Evolutionary conservation across 2,113 vertebrate genomes (phyloP).

Genomic region (Pyxicephalus adspersus): DNA sequence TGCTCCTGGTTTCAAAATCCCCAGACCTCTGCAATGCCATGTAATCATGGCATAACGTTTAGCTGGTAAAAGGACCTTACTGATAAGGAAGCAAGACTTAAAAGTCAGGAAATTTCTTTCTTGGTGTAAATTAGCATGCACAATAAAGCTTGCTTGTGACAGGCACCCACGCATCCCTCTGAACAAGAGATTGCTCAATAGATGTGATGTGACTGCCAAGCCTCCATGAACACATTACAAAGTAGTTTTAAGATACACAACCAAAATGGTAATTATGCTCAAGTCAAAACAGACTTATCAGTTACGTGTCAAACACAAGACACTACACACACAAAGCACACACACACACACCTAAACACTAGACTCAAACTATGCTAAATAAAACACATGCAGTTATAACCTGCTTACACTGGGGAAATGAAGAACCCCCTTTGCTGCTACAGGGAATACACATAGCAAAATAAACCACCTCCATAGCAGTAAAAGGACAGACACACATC

Average conservation of each 20-base stretch:
- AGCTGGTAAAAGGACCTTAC: neutral
- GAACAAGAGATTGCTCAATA: constrained; percentile 39
- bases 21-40: too few species aligned
- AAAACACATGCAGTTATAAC: constrained; percentile 50
- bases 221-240: constrained; percentile 26
- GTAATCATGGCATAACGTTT: too few species aligned
- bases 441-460: neutral
- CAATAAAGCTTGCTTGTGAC: constrained; percentile 37
- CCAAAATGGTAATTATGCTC: constrained; percentile 13
- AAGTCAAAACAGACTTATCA: constrained; percentile 31
- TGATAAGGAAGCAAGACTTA: constrained; percentile 1
- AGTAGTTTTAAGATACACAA: constrained; percentile 13
- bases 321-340: too few species aligned
- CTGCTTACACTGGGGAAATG: neutral
- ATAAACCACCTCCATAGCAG: neutral
- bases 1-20: too few species aligned
- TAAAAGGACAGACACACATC: neutral
- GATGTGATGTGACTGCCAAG: constrained; percentile 16
- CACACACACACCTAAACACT: neutral
- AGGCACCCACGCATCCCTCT: constrained; percentile 29
- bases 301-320: neutral
- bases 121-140: constrained; percentile 29
- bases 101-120: neutral
- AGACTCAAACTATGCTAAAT: constrained; percentile 52
- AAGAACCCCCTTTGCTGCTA: neutral